Evolutionary conservation across 2,113 vertebrate species (phyloP), one percentile per base, ranked within the genome.

Genomic region (Orthonyx spaldingii): DNA sequence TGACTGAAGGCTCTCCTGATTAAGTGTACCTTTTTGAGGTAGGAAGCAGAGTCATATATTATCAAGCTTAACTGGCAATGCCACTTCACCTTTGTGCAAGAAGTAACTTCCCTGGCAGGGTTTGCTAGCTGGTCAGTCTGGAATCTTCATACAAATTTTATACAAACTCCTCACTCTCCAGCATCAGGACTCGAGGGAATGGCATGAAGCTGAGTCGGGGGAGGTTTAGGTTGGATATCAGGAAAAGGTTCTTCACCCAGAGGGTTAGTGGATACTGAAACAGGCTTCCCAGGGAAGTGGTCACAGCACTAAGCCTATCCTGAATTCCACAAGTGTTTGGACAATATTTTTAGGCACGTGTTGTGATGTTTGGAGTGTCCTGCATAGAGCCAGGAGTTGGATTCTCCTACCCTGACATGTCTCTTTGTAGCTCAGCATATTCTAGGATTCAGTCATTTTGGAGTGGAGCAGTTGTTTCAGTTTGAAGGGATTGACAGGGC

Each of bases 1-100:
- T 71, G 17, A 56, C 11, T 0, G 0, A 24, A 66, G 42, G 28
- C 18, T 52, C 11, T 69, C 9, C 17, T 65, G 1, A 13, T 39
- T 24, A 32, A 26, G 11, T 74, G 8, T 59, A 28, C 0, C 18
- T 47, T 33, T 79, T 68, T 52, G 24, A 78, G 23, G 42, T 19
- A 20, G 49, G 39, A 76, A 56, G 28, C 55, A 68, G 26, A 30
- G n/a, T 61, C 3, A 2, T 33, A 2, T 52, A 5, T 61, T 59
- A 5, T 12, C 3, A 42, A 14, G 27, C 52, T 81, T 68, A 46
- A 42, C 16, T 79, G 46, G 7, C 24, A 47, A 14, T 70, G 50
- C 13, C 6, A 13, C 23, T 19, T 59, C 8, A 56, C 9, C 10
- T 3, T 30, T 79, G 24, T 44, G 18, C 6, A 5, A 59, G 27